A percentile compares a stretch with the other conserved stretches of the same genome.
phyloP scores from a whole-genome alignment of 2,797 vertebrate species.

The Pseudochromis fuscus region DNA sequence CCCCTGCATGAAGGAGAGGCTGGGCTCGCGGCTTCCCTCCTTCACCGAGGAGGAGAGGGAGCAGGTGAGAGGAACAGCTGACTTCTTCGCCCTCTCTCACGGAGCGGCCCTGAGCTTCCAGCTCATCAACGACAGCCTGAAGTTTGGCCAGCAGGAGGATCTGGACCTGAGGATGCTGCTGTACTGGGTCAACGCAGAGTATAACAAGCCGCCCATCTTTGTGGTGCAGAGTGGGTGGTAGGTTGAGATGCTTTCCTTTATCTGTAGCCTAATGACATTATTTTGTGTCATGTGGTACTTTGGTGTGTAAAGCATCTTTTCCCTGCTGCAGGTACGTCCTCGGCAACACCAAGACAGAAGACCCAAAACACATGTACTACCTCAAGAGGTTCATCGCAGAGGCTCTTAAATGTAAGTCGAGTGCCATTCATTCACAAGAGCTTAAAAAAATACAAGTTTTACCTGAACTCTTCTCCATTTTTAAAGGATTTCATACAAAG shows the following conservation, averaged over 20 bases:
- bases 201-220: conserved; percentile 91
- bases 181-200: conserved; percentile 94
- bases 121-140: conserved; percentile 91
- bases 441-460: not conserved
- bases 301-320: not conserved
- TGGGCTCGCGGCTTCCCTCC: conserved; percentile 89
- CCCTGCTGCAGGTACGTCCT: conserved; percentile 84
- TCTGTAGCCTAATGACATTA: not conserved
- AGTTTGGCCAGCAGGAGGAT: conserved; percentile 92
- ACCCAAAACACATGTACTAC: conserved; percentile 96
- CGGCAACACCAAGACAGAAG: conserved; percentile 91
- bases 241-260: conserved; percentile 6
- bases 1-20: conserved; percentile 89
- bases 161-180: conserved; percentile 94
- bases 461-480: not conserved
- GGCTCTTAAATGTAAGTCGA: conserved; percentile 91
- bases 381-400: conserved; percentile 96
- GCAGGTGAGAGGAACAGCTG: conserved; percentile 88
- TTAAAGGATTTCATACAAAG: not conserved
- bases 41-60: conserved; percentile 89
- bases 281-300: not conserved
- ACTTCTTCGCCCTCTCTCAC: conserved; percentile 97
- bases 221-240: conserved; percentile 97
- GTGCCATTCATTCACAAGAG: not conserved
- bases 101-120: conserved; percentile 95